Conservation (phyloP, 2,797 vertebrate genomes). For the Eulemur mongoz region DNA sequence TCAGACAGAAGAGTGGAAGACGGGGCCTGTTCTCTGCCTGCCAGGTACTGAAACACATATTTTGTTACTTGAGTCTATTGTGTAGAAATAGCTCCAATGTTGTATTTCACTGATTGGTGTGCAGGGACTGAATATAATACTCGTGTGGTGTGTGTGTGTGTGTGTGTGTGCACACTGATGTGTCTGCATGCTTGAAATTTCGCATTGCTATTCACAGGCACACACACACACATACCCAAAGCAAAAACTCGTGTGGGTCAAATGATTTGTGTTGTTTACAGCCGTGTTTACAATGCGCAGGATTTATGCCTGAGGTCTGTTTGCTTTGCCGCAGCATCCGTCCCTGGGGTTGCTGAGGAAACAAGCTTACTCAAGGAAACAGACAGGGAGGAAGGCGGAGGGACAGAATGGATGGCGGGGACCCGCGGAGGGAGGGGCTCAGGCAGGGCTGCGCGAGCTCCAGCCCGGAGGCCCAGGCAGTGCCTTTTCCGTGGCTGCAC, state of each 20-base stretch:
- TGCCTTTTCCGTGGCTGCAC: accelerated
- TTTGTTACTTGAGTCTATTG: accelerated
- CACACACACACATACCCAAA: accelerated
- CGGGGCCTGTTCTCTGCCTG: accelerated
- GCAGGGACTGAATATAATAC: accelerated
- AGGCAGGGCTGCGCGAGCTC: accelerated
- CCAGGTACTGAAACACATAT: accelerated
- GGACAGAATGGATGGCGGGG: no score
- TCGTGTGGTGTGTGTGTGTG: accelerated
- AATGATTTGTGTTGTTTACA: background rate
- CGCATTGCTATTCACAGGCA: background rate
- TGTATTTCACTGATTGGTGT: accelerated
- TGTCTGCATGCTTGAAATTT: background rate
- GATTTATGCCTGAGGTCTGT: background rate
- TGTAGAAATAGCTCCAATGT: accelerated
- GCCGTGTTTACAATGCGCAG: background rate
- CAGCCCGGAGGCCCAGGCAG: accelerated
- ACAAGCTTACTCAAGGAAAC: background rate
- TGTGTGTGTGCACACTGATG: accelerated
- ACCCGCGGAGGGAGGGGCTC: accelerated
- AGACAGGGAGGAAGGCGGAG: background rate
- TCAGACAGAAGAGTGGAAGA: accelerated
- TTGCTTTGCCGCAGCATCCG: background rate
- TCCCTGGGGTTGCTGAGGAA: background rate
- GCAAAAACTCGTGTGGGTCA: background rate